Base-by-base conservation (phyloP, 2,113 vertebrate genomes). In the Embiotoca jacksoni region DNA sequence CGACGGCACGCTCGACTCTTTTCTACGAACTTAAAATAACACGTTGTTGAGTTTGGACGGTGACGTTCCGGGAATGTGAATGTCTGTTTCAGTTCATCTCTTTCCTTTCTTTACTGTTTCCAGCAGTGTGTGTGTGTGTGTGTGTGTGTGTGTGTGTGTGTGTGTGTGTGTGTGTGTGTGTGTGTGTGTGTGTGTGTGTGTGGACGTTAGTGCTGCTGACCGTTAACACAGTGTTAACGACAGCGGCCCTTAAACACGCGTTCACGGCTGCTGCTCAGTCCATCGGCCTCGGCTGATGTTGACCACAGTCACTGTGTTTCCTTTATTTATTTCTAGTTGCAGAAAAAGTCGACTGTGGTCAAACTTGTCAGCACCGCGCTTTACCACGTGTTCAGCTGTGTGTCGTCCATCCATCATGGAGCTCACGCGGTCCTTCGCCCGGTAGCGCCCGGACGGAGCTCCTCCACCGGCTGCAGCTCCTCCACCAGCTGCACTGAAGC, bases 11-110 rank as follows among this genome's bases (percentile, higher is more conserved):
- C 78, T 82, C 57, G 79, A 91, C 85, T 82, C 86, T 93, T 88
- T 93, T 93, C 72, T 91, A 93, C 53, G 75, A 85, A 69, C 66
- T 75, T 67, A 75, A 82, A 84, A 81, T 62, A 78, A 86, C 77
- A 75, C 75, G 49, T 81, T 53, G 76, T 65, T 80, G 33, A 66
- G 55, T 81, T 75, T 62, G 70, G 57, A 69, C 67, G 6, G 67
- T 79, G 63, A 36, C 7, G 23, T 86, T 72, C 71, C 80, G 73
- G 70, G 75, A 75, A 66, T 41, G 72, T 89, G 67, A 65, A 75
- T 73, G 75, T 88, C 46, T 63, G 50, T 80, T 82, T 85, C 62
- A 63, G 65, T 71, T 72, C 9, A 16, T 58, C 5, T 55, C 58
- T 82, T 41, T 54, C 65, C 88, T 72, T 7, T 41, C 5, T 47